Conservation (phyloP, 2,113 vertebrate species). For the Acanthochromis polyacanthus region DNA sequence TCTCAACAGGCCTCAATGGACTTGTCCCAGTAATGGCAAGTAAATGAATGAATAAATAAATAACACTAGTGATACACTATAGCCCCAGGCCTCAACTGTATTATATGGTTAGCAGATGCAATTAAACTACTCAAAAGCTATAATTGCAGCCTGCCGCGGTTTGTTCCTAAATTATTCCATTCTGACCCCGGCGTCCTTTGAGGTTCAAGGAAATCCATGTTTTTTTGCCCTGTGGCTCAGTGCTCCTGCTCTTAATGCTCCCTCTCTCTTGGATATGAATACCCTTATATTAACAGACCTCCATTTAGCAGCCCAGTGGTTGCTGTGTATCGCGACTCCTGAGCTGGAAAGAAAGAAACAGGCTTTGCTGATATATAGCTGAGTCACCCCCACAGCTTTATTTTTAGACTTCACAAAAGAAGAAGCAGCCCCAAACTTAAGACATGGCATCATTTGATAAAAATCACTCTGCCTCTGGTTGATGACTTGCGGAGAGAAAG, state of each 20-base stretch:
- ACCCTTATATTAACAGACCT: conserved; percentile 29
- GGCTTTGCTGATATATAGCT: conserved; percentile 35
- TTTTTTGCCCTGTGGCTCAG: conserved; percentile 44
- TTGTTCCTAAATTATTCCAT: conserved; percentile 71
- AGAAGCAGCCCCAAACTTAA: conserved; percentile 54
- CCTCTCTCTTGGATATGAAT: conserved; percentile 40
- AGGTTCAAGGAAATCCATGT: conserved; percentile 63
- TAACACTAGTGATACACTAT: conserved; percentile 70
- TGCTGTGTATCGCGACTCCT: conserved; percentile 1
- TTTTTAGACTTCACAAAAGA: conserved; percentile 71
- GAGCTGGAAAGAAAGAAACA: neutral
- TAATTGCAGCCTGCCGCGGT: conserved; percentile 73
- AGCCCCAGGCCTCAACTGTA: conserved; percentile 67
- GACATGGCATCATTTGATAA: conserved; percentile 78
- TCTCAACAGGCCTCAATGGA: conserved; percentile 67
- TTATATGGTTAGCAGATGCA: conserved; percentile 83
- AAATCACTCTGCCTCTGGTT: conserved; percentile 72
- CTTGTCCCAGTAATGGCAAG: conserved; percentile 67
- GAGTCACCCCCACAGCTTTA: conserved; percentile 60
- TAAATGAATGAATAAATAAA: conserved; percentile 84
- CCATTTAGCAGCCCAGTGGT: conserved; percentile 11
- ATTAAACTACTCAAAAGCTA: conserved; percentile 78
- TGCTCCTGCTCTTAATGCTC: conserved; percentile 33
- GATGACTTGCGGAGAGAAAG: conserved; percentile 75
- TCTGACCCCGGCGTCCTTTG: conserved; percentile 67